Evolutionary conservation across 1,140 invertebrate genomes (phyloP).

Genomic region (Eriosoma lanigerum): DNA sequence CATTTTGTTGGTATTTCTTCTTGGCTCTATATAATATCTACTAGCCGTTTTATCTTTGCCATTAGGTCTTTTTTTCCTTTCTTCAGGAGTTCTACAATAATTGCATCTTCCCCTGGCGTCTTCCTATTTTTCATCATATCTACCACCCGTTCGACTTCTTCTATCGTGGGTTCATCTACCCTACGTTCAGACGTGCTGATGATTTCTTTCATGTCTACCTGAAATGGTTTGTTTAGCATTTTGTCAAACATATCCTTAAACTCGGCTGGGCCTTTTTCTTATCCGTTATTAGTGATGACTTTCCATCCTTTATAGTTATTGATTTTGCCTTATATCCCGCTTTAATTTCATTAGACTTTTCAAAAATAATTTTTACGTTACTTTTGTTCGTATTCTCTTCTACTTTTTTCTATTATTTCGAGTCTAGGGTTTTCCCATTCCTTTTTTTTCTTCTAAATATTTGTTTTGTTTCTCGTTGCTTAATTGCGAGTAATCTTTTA

Average conservation of each 20-base stretch:
- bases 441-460: background rate
- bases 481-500: constrained; percentile 2
- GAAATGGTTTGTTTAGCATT: background rate
- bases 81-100: no score
- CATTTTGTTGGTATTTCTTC: no score
- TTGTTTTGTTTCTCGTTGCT: background rate
- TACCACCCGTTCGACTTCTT: background rate
- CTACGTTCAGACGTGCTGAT: background rate
- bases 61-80: no score
- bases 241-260: constrained; percentile 10
- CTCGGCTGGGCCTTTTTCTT: background rate
- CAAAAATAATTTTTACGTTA: background rate
- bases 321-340: constrained; percentile 1
- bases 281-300: background rate
- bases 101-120: no score
- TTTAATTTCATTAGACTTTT: constrained; percentile 10
- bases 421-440: constrained; percentile 12
- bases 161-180: constrained; percentile 19
- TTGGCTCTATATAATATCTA: no score
- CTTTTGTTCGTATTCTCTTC: no score
- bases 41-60: no score
- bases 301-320: constrained; percentile 5
- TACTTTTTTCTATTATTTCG: background rate
- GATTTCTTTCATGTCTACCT: background rate
- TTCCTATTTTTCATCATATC: no score